Conservation (phyloP, 2,888 invertebrate genomes). For the Caenorhabditis uteleia region DNA sequence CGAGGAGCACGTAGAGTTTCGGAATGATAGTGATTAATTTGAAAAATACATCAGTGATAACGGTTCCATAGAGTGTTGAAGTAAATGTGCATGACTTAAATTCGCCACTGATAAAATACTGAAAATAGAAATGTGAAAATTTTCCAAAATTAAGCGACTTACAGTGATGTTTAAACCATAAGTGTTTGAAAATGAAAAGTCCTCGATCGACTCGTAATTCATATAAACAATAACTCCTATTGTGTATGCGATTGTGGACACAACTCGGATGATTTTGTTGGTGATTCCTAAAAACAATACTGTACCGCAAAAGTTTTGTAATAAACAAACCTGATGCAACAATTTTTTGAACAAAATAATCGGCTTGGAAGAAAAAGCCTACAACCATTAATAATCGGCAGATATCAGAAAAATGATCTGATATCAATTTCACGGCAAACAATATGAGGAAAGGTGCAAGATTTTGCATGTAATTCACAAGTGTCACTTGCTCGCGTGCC, state of each 20-base stretch:
- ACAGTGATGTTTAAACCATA: slow-evolving; percentile 10
- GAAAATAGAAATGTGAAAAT: slow-evolving; percentile 1
- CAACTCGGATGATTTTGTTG: slow-evolving; percentile 9
- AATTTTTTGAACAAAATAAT: slow-evolving; percentile 6
- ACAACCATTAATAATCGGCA: background rate
- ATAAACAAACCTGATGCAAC: slow-evolving; percentile 10
- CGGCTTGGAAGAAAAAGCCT: slow-evolving; percentile 9
- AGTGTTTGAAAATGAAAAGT: slow-evolving; percentile 15
- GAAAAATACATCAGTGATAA: slow-evolving; percentile 18
- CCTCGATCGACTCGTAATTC: background rate
- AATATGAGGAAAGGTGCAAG: slow-evolving; percentile 11
- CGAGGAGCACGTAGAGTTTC: slow-evolving; percentile 11
- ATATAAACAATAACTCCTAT: background rate
- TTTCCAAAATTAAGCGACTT: background rate
- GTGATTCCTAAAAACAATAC: slow-evolving; percentile 14
- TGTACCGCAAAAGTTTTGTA: background rate
- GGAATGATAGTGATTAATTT: slow-evolving; percentile 24
- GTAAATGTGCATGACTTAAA: slow-evolving; percentile 7
- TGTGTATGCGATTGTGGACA: background rate
- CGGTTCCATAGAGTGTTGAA: slow-evolving; percentile 15
- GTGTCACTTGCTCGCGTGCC: slow-evolving; percentile 18
- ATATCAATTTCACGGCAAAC: slow-evolving; percentile 13
- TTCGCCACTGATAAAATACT: slow-evolving; percentile 14
- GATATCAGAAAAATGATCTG: slow-evolving; percentile 13
- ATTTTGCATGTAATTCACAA: slow-evolving; percentile 12